Evolutionary conservation across 2,797 vertebrate species (phyloP).

Genomic region (Chromis chromis): DNA sequence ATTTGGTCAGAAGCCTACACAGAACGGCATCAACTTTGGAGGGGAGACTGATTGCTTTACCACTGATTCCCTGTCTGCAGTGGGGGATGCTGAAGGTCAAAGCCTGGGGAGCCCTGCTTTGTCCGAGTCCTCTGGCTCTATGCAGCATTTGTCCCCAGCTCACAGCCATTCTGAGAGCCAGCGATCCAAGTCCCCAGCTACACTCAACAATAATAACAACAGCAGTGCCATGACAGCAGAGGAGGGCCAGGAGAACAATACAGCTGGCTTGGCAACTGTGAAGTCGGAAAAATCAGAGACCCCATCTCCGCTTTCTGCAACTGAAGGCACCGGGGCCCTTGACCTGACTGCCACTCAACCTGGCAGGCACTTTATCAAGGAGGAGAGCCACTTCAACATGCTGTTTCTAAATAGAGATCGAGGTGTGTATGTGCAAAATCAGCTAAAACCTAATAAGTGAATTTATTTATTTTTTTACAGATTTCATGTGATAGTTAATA

Average conservation of each 20-base stretch:
- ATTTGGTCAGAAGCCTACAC: conserved; percentile 86
- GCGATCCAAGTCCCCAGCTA: conserved; percentile 91
- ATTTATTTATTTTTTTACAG: not conserved
- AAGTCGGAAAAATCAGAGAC: conserved; percentile 98
- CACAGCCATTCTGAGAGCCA: conserved; percentile 93
- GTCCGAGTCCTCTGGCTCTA: conserved; percentile 95
- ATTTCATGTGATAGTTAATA: not conserved
- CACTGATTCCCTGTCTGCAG: conserved; percentile 90
- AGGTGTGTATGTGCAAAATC: conserved; percentile 92
- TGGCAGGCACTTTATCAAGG: conserved; percentile 92
- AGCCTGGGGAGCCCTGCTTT: conserved; percentile 94
- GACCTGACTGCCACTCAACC: conserved; percentile 95
- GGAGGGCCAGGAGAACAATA: conserved; percentile 86
- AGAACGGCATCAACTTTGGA: conserved; percentile 86
- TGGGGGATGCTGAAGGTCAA: conserved; percentile 93
- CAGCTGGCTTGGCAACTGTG: conserved; percentile 85
- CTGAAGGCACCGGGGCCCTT: conserved; percentile 92
- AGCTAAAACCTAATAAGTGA: not conserved
- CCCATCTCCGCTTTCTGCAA: conserved; percentile 86
- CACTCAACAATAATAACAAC: conserved; percentile 79
- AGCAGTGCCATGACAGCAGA: conserved; percentile 78
- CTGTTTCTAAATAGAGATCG: conserved; percentile 97
- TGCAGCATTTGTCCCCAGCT: conserved; percentile 93
- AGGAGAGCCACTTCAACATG: conserved; percentile 97
- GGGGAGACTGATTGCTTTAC: conserved; percentile 92